Base-by-base conservation (phyloP, 2,888 invertebrate species). In the Parnassius smintheus region DNA sequence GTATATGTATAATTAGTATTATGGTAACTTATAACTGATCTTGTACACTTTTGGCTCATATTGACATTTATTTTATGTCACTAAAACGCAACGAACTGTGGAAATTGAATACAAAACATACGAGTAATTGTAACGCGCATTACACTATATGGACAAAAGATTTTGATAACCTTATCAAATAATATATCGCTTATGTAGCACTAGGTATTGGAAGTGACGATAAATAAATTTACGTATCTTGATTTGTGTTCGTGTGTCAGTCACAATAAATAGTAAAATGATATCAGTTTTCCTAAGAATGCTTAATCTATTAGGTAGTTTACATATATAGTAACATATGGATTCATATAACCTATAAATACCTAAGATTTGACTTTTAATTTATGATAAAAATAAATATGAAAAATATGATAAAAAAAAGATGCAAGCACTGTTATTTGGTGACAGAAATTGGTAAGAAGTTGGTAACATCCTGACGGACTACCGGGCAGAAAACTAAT, bases 1-100 rank as follows among this genome's bases (percentile, higher is more conserved):
- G 81, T 79, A 66, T 90, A 90, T 67, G 85, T 82, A 71, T 88
- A 89, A 69, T 86, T 84, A 49, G 85, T 83, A 68, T 79, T 88
- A 58, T 88, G 86, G 70, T 88, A 88, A 9, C 82, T 83, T 73
- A 81, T 83, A 13, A 78, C 72, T 35, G 80, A 77, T 67, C 81
- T 80, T 66, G 72, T 73, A 62, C 71, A 70, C 51, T 75, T 74
- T 70, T 78, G 78, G 63, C 75, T 76, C 85, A 86, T 86, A 62
- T 68, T 85, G 63, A 66, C 72, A 57, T 22, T 35, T 61, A 55
- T 54, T 54, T 51, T 62, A 45, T 62, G 25, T 12, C 53, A 59
- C 46, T 62, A 11, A 48, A 56, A 45, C 46, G n/a, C 25, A 46
- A 12, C 0, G 1, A n/a, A 49, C 13, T 13, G 9, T 49, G 9